Conservation (phyloP, 2,888 invertebrate genomes). For the Polymixis lichenea region DNA sequence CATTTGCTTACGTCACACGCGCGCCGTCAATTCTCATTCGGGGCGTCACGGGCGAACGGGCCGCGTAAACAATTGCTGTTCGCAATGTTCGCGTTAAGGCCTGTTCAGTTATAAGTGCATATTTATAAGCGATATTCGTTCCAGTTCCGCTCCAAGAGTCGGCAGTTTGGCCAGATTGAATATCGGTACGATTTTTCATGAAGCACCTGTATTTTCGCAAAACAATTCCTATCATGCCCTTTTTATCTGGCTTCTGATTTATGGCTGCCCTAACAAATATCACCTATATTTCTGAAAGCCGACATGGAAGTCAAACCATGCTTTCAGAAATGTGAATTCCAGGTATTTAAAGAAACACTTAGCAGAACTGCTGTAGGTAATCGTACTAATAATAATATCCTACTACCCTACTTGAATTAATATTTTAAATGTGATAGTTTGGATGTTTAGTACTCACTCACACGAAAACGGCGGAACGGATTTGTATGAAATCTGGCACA, state of each 20-base stretch:
- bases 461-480: too few species aligned
- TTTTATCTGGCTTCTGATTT: slow-evolving; percentile 6
- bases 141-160: slow-evolving; percentile 41
- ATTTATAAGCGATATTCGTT: slow-evolving; percentile 53
- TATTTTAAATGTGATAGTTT: too few species aligned
- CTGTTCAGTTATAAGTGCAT: slow-evolving; percentile 49
- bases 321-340: background rate
- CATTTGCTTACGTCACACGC: slow-evolving; percentile 66
- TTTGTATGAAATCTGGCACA: too few species aligned
- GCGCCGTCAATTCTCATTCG: slow-evolving; percentile 65
- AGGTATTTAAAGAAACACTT: background rate
- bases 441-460: too few species aligned
- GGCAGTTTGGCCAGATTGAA: slow-evolving; percentile 37
- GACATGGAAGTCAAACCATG: background rate
- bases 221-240: slow-evolving; percentile 2
- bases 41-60: slow-evolving; percentile 58
- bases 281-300: background rate
- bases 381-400: too few species aligned
- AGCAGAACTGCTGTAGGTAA: background rate
- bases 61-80: slow-evolving; percentile 60
- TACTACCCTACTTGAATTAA: too few species aligned
- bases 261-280: background rate
- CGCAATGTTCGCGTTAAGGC: slow-evolving; percentile 47
- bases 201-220: slow-evolving; percentile 15
- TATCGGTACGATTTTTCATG: slow-evolving; percentile 20